phyloP scores from a whole-genome alignment of 2,888 invertebrate species.

The Noctua janthe region DNA sequence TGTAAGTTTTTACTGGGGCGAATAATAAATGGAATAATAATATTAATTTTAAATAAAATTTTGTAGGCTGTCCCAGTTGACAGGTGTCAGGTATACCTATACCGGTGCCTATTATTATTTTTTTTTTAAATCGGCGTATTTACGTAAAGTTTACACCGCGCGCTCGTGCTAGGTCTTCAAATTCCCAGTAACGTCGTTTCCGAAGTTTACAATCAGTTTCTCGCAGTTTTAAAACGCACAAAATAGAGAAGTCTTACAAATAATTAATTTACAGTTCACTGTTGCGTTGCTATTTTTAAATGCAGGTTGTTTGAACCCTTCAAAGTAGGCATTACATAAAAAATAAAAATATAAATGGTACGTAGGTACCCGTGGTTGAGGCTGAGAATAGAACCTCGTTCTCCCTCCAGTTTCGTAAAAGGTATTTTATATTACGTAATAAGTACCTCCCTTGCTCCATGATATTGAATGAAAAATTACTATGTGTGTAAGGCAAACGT shows the following conservation, averaged over 20 bases:
- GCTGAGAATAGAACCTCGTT: background rate
- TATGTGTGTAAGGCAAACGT: background rate
- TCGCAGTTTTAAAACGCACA: background rate
- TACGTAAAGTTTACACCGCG: too few species aligned
- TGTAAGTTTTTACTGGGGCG: too few species aligned
- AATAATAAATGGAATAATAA: too few species aligned
- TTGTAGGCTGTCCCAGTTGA: too few species aligned
- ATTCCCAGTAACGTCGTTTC: background rate
- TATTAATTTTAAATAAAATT: too few species aligned
- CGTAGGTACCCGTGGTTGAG: background rate
- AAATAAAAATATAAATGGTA: background rate
- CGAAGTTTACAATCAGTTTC: background rate
- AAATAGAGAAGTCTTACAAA: constrained; percentile 27
- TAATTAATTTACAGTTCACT: constrained; percentile 6
- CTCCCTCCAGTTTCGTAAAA: background rate
- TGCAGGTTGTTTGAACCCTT: background rate
- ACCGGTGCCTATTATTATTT: too few species aligned
- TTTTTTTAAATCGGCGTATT: too few species aligned
- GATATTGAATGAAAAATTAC: background rate
- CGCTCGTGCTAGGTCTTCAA: background rate
- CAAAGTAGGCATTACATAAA: background rate
- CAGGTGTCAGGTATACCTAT: too few species aligned
- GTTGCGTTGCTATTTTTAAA: constrained; percentile 22
- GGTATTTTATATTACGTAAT: background rate
- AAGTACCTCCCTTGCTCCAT: background rate